phyloP scores from a whole-genome alignment of 2,113 vertebrate genomes.

The Xerus inauris region DNA sequence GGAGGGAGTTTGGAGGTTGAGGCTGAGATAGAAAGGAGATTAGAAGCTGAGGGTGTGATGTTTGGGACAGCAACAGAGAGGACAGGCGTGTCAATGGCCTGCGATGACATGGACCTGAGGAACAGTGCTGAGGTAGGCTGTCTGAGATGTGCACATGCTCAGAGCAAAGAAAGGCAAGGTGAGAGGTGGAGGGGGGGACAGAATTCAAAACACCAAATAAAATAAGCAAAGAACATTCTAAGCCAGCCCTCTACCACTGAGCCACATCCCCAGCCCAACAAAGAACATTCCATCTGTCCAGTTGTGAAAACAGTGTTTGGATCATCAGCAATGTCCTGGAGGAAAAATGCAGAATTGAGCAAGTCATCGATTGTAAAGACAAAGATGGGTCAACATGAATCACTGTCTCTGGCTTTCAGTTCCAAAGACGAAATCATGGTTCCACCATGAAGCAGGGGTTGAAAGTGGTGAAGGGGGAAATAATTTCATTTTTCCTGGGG shows the following conservation, averaged over 20 bases:
- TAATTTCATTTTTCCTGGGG: background rate
- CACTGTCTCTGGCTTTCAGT: background rate
- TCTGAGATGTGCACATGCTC: no score
- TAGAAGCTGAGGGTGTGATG: background rate
- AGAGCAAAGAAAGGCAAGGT: background rate
- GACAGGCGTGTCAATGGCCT: background rate
- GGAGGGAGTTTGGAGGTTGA: background rate
- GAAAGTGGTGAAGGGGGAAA: background rate
- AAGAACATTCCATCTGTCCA: background rate
- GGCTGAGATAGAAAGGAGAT: background rate
- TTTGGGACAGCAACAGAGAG: background rate
- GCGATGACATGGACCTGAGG: background rate
- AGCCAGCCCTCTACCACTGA: no score
- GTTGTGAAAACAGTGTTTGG: background rate
- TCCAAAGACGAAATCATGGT: background rate
- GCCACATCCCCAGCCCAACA: background rate
- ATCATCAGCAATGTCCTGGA: background rate
- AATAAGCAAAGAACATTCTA: background rate
- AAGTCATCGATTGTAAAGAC: background rate
- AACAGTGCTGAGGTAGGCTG: background rate
- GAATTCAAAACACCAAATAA: background rate
- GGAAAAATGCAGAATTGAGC: background rate
- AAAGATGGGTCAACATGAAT: background rate
- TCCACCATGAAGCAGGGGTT: background rate
- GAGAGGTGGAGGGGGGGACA: no score